Base-by-base conservation (phyloP, 2,888 invertebrate species). In the Rhamnusium bicolor region DNA sequence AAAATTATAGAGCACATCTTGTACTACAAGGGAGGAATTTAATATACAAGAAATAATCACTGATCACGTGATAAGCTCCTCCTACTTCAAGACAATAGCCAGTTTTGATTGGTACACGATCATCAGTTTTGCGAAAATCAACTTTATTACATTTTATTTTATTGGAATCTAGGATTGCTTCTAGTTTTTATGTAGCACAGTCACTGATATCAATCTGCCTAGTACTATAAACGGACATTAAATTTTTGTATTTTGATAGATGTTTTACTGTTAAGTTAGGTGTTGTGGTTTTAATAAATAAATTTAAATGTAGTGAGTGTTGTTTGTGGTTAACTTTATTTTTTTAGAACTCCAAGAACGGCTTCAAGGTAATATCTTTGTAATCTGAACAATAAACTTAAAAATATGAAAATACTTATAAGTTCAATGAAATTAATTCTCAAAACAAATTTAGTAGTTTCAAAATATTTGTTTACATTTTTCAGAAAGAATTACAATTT, bases 61-160 rank as follows among this genome's bases (percentile, higher is more conserved):
- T 18, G 62, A 70, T 72, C 75, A 75, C 72, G 77, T 72, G 73
- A 70, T 40, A 61, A 47, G 73, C 73, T 67, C 80, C 73, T 69
- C 80, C 75, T 67, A 19, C 65, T 65, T 32, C 14, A 65, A 68
- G 66, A 63, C 46, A 53, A 54, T 29, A 54, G 18, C 29, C 14
- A 4, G 6, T 63, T 78, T 51, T 74, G 69, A 82, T 82, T 82
- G 82, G 82, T 78, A 76, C 82, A 82, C 82, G 82, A 82, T 60
- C 32, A 8, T 74, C 18, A 46, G 60, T 72, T 73, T 67, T 63
- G 66, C 62, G 53, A 72, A 68, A 74, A 61, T 47, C 3, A 32
- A n/a, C 40, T 12, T 4, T 40, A 40, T 40, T 40, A 40, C n/a
- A 40, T 40, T 40, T 40, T 40, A 40, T 12, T 40, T 40, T 40